Evolutionary conservation across 2,888 invertebrate species (phyloP), one percentile per base, ranked within the genome.

Genomic region (Apamea anceps): DNA sequence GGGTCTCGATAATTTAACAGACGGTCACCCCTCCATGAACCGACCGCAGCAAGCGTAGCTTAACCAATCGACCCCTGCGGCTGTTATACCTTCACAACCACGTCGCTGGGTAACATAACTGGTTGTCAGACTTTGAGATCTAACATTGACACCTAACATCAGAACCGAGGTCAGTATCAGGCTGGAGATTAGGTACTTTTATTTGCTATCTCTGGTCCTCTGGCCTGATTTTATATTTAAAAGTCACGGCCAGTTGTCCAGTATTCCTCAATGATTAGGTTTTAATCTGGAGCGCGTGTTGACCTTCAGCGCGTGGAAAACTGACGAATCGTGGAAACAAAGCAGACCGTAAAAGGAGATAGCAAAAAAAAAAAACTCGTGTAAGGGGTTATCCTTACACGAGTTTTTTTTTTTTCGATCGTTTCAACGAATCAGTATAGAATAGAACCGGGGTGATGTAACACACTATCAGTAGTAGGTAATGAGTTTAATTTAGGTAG

Each of bases 221-320:
- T 78, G 45, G 21, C 57, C 48, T 62, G 28, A 42, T 78, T 78
- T 51, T 6, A 67, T 8, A 18, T 48, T 60, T 68, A 13, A 51
- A 79, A 51, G 79, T 79, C 79, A 79, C 15, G 79, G 79, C 28
- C 51, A 67, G 13, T 18, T 13, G 6, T 68, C n/a, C 18, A 48
- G 21, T 28, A 21, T 37, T 18, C 10, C 8, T 48, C 21, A 57
- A 57, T 66, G 77, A 67, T 78, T 57, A 57, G 21, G 0, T 13
- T 21, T 21, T 15, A 66, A 78, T 78, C n/a, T 57, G n/a, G 45
- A 66, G n/a, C 62, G 37, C 12, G 10, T 32, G 7, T 5, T 37
- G 48, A 51, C 60, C 79, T 79, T 51, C 28, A 67, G 51, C 51
- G 28, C 48, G 37, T 54, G 51, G 8, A 25, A 25, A 62, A 37